Evolutionary conservation across 2,113 vertebrate species (phyloP), one percentile per base, ranked within the genome.

Genomic region (Progne subis): DNA sequence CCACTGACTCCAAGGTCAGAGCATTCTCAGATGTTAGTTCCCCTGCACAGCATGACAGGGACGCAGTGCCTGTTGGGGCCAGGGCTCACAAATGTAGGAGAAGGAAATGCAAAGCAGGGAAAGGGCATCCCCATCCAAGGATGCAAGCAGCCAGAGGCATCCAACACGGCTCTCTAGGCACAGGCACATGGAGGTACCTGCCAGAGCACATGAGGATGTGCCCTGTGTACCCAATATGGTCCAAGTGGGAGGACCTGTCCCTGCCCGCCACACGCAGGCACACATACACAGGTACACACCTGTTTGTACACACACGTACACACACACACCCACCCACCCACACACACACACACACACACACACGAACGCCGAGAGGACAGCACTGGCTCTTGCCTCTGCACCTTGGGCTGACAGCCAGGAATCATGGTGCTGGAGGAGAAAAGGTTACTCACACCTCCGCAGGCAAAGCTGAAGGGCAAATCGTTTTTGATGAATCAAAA

Each of bases 81-180:
- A 1, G 63, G 29, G 12, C 43, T 91, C 5, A 2, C 23, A 53
- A 12, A 12, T 0, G 2, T 18, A 26, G 32, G 47, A 34, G 39
- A 71, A 82, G 25, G 28, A 83, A 81, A 63, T 1, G 2, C 19
- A 64, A 39, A 68, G 23, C 16, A 21, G 77, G 43, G 37, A 91
- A 82, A n/a, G 37, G 25, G 26, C 31, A 50, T n/a, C 12, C 25
- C 31, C 28, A 18, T 72, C 43, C 55, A 23, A 46, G 46, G n/a
- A 19, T 3, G 3, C 4, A 26, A 24, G 69, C 56, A 71, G 43
- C 34, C 31, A 9, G 46, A 28, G 44, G 12, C n/a, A 89, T 32
- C 43, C 3, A 0, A 0, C 46, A 25, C 0, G 0, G 43, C 53
- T 86, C 24, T 57, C 12, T 46, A 37, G 37, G 31, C 10, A 2